Base-by-base conservation (phyloP, 2,113 vertebrate species). In the Calonectris borealis region DNA sequence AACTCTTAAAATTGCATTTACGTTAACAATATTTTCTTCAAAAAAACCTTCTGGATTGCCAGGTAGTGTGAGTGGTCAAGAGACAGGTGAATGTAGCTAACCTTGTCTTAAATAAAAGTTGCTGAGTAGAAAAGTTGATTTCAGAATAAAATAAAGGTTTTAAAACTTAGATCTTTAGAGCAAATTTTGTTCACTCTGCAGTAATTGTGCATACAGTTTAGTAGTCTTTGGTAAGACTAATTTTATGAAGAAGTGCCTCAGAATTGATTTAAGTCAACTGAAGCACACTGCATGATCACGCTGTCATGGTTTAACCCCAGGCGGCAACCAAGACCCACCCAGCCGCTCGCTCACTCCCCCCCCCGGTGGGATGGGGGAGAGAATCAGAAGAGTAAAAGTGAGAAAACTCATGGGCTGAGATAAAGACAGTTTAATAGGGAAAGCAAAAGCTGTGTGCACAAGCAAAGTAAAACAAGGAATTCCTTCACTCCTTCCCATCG, bases 31-130 rank as follows among this genome's bases (percentile, higher is more conserved):
- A n/a, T 44, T 34, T 65, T 77, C n/a, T 65, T 54, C 18, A 72
- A 36, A 48, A 5, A 75, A 36, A 62, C 0, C 3, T 54, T 75
- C 2, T 3, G 38, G 21, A 70, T 65, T 76, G 0, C 10, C 6
- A 7, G 15, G 4, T 51, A 61, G 3, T 29, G 3, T 65, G n/a
- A 64, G 9, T 11, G 13, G 15, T n/a, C 51, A 58, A 86, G 15
- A 84, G 10, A 48, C 14, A 49, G 4, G 10, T 36, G 11, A 64
- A 54, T 51, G 10, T 14, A 31, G 2, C 1, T 68, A 61, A 51
- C 1, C 66, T 81, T 42, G 8, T 18, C 20, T 75, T 64, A 51
- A 64, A 52, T 26, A 48, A 75, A 81, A 57, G 6, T 29, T 70
- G 4, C 5, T 73, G 12, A 36, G 4, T 31, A 71, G 11, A 31